These are phyloP conservation scores for Echinops telfairi DNA, from an alignment of 2,113 vertebrate species.

Conservation along the genomic window DNA sequence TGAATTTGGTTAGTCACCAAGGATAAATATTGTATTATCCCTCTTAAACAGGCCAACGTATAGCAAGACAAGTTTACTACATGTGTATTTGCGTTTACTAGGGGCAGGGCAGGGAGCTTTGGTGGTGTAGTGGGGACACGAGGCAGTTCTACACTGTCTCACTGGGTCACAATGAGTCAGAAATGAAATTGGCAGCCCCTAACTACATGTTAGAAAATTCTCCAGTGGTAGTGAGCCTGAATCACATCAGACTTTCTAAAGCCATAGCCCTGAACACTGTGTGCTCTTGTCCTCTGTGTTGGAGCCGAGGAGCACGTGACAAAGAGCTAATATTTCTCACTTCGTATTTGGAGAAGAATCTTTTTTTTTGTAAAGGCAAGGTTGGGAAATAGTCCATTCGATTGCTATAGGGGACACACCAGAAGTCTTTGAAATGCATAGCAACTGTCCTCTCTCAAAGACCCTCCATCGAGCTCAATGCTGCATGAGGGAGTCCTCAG, in stretches of 20 bases:
- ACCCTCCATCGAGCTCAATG: slow-evolving; percentile 35
- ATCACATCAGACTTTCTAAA: background rate
- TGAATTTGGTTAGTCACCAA: too few relatives aligned
- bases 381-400: slow-evolving; percentile 25
- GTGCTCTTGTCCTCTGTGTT: background rate
- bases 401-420: slow-evolving; percentile 13
- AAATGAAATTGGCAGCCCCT: too few relatives aligned
- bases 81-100: too few relatives aligned
- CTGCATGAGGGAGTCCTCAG: slow-evolving; percentile 59
- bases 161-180: too few relatives aligned
- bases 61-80: too few relatives aligned
- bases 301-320: background rate
- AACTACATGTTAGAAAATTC: background rate
- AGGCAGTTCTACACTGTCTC: too few relatives aligned
- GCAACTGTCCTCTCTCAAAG: background rate
- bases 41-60: too few relatives aligned
- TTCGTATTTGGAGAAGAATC: background rate
- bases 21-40: too few relatives aligned
- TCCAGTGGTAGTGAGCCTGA: background rate
- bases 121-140: too few relatives aligned
- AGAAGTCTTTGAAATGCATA: slow-evolving; percentile 12
- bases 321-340: background rate
- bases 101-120: background rate
- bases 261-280: background rate
- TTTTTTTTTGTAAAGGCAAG: background rate